Conservation (phyloP, 2,888 invertebrate species). For the Amiota communis region DNA sequence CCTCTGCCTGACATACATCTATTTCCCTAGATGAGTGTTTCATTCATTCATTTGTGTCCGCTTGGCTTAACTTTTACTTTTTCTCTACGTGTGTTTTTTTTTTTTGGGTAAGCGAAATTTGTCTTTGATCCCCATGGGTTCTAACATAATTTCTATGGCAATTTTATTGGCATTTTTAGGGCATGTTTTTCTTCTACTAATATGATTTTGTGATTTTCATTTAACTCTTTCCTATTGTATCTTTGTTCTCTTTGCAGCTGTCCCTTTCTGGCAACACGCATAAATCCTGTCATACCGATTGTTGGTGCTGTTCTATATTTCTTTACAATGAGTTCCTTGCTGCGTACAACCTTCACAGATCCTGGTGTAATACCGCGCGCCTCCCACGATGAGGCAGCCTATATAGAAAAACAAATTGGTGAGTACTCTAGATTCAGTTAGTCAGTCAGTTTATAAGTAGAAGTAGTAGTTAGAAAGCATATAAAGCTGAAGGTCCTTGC, state of each 20-base stretch:
- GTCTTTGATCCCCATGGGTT: slow-evolving; percentile 17
- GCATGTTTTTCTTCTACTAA: background rate
- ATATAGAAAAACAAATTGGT: slow-evolving; percentile 93
- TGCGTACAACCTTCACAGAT: slow-evolving; percentile 93
- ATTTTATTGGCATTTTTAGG: slow-evolving; percentile 4
- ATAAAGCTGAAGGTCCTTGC: too few relatives aligned
- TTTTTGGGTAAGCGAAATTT: background rate
- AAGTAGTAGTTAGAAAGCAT: too few relatives aligned
- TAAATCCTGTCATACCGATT: slow-evolving; percentile 93
- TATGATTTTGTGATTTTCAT: slow-evolving; percentile 37
- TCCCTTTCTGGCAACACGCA: slow-evolving; percentile 89
- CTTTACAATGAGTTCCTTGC: slow-evolving; percentile 93
- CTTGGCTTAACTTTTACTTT: background rate
- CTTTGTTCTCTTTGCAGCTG: slow-evolving; percentile 79
- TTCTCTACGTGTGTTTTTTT: background rate
- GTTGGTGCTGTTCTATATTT: slow-evolving; percentile 91
- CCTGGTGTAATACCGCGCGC: slow-evolving; percentile 94
- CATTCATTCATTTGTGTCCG: background rate
- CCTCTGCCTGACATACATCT: background rate
- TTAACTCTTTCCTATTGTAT: slow-evolving; percentile 26
- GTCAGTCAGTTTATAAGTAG: background rate
- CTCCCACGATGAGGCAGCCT: slow-evolving; percentile 89
- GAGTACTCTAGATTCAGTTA: slow-evolving; percentile 54
- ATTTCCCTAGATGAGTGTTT: background rate
- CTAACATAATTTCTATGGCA: background rate